A percentile compares a stretch with the other conserved stretches of the same genome.
phyloP scores from a whole-genome alignment of 1,140 invertebrate genomes.

The Nilaparvata lugens region DNA sequence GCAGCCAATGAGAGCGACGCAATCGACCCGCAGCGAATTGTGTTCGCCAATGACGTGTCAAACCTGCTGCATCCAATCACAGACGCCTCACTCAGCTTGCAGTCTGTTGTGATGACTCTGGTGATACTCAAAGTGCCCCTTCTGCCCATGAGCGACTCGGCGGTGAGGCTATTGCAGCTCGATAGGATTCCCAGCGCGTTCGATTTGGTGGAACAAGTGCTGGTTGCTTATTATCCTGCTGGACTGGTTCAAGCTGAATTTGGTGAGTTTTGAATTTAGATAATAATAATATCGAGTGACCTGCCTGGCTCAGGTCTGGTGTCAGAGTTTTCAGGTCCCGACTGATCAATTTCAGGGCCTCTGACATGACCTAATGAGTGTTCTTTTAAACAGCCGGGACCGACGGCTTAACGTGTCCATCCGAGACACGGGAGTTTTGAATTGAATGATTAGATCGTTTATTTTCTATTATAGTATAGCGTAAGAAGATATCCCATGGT shows the following conservation, averaged over 20 bases:
- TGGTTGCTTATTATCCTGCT: background rate
- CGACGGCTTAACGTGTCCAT: no score
- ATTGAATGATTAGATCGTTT: no score
- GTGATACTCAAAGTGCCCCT: conserved; percentile 43
- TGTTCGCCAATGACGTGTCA: conserved; percentile 50
- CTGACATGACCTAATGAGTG: no score
- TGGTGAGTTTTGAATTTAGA: no score
- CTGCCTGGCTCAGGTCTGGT: no score
- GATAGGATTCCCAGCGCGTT: background rate
- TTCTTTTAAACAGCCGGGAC: no score
- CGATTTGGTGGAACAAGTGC: background rate
- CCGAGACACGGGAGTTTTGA: no score
- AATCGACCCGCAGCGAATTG: conserved; percentile 47
- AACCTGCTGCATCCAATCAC: conserved; percentile 53
- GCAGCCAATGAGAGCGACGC: conserved; percentile 35
- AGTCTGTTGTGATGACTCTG: conserved; percentile 43
- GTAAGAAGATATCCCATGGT: no score
- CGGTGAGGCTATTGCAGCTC: background rate
- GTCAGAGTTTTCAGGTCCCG: no score
- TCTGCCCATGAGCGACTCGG: background rate
- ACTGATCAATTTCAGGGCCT: no score
- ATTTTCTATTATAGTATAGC: no score
- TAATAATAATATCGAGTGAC: no score
- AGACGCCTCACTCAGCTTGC: conserved; percentile 40
- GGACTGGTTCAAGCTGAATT: background rate